Conservation (phyloP, 2,797 vertebrate genomes). For the Hozukius guyotensis region DNA sequence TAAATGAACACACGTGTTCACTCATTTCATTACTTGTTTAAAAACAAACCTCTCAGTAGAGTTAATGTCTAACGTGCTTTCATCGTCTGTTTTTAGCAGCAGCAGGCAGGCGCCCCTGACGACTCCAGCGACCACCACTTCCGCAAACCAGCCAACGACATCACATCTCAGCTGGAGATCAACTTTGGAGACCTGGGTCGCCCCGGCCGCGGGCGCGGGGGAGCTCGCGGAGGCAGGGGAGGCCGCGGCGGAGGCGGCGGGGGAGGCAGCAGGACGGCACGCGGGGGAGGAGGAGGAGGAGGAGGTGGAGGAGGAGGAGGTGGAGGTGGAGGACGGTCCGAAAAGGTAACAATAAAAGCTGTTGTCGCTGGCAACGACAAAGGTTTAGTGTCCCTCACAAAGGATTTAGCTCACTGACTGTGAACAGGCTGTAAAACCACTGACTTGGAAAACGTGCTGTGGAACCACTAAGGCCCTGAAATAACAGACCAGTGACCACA, state of each 20-base stretch:
- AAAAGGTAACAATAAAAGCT: constrained; percentile 87
- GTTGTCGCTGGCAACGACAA: constrained; percentile 14
- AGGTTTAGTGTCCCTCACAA: constrained; percentile 46
- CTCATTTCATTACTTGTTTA: background rate
- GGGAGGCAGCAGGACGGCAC: constrained; percentile 84
- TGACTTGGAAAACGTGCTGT: constrained; percentile 54
- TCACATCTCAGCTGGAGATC: constrained; percentile 99
- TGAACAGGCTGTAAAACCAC: constrained; percentile 37
- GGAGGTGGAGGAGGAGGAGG: no score
- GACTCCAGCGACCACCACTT: constrained; percentile 95
- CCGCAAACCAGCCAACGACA: constrained; percentile 98
- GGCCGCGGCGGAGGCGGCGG: constrained; percentile 71
- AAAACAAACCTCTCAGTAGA: background rate
- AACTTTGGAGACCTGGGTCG: constrained; percentile 98
- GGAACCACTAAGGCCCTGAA: constrained; percentile 20
- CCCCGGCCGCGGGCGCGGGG: constrained; percentile 94
- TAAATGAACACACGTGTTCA: background rate
- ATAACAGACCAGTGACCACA: constrained; percentile 38
- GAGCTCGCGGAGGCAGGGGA: constrained; percentile 84
- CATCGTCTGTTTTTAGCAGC: background rate
- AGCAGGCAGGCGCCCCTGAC: constrained; percentile 83
- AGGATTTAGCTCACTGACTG: constrained; percentile 21
- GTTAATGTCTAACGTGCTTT: background rate
- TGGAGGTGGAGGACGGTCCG: constrained; percentile 77
- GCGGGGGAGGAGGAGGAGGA: constrained; percentile 78